Percentiles rank a stretch among this genome's conserved stretches.
Conservation (phyloP, 2,113 vertebrate species). For the Catharus minimus region DNA sequence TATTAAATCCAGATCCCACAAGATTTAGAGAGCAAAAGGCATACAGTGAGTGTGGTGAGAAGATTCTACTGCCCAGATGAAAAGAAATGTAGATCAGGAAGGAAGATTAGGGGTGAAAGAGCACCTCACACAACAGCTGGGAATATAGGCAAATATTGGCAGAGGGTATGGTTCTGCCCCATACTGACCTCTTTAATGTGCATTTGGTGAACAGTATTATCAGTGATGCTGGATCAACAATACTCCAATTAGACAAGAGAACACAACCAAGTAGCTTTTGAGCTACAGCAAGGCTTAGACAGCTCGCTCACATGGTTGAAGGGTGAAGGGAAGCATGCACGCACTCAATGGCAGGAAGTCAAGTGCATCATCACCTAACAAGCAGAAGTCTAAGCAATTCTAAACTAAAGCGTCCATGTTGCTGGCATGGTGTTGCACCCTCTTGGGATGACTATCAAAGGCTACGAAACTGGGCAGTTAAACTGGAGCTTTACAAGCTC, state of each 20-base stretch:
- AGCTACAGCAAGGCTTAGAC: neutral
- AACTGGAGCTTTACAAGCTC: neutral
- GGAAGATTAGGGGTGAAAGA: neutral
- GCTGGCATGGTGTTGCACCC: neutral
- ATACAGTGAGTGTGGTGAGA: neutral
- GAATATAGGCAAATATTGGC: neutral
- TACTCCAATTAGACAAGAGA: neutral
- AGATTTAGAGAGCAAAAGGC: neutral
- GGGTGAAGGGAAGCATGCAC: neutral
- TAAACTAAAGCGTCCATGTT: neutral
- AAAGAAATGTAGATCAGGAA: neutral
- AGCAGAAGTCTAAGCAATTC: neutral
- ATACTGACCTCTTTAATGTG: neutral
- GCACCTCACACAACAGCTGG: neutral
- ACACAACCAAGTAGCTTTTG: neutral
- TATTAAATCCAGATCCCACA: neutral
- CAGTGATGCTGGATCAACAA: neutral
- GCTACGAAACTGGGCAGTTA: neutral
- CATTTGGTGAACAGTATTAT: neutral
- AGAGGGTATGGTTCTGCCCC: neutral
- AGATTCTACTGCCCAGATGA: neutral
- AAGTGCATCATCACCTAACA: neutral
- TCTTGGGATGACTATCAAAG: neutral
- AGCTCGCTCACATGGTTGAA: fast-evolving
- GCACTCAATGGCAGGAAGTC: neutral